Evolutionary conservation across 2,888 invertebrate species (phyloP), one percentile per base, ranked within the genome.

Genomic region (Hartigia nigra): DNA sequence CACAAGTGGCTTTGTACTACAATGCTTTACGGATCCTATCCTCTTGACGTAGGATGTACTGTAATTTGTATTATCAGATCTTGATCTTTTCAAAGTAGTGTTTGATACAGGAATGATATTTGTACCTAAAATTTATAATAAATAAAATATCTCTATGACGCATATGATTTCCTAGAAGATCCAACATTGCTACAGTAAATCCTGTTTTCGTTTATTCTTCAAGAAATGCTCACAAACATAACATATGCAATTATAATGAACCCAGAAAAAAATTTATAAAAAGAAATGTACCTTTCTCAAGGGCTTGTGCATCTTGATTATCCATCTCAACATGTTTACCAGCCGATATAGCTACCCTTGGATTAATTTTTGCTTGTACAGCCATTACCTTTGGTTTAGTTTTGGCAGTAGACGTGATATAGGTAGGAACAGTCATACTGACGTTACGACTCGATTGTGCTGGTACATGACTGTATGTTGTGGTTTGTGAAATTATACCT

Each of bases 151-250:
- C 39, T 55, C 0, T 55, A 55, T 23, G 39, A 55, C 5, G 23
- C 55, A 55, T 55, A 55, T 55, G 23, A 23, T 9, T 55, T 9
- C 14, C 23, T 55, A 23, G 23, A 55, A 55, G 23, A 23, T 23
- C 14, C 55, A 23, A 55, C 55, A 55, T 9, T 55, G 23, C 55
- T 55, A 55, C 23, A 55, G 23, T 23, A 23, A 55, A 55, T 23
- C 55, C 55, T 23, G 55, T 55, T 55, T 1, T 55, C n/a, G n/a
- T 55, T 55, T 55, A 23, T 23, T 55, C 23, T 55, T 55, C 23
- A 23, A 55, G 23, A 55, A 76, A 76, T 82, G 83, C 36, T 82
- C 80, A 81, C 82, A 79, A 81, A 76, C 85, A 87, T 70, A 70
- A 70, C 72, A 31, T 36, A 79, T 78, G 75, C 12, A 31, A 81